These are phyloP conservation scores for Glaucidium brasilianum DNA, from an alignment of 2,113 vertebrate species.

Conservation along the genomic window DNA sequence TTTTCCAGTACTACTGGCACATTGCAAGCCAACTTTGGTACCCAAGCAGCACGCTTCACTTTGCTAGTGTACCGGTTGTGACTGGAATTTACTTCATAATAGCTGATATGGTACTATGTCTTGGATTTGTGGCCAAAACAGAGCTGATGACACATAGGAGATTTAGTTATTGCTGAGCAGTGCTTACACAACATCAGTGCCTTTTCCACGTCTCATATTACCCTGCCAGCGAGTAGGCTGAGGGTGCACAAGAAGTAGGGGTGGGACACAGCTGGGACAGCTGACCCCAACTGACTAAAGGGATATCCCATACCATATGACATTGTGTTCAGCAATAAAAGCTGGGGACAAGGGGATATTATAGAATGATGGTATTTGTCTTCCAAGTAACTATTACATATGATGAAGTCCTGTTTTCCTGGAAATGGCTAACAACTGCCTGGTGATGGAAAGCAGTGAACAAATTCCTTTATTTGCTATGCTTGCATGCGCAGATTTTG, in stretches of 20 bases:
- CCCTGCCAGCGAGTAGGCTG: not conserved
- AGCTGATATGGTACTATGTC: not conserved
- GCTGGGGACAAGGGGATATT: not conserved
- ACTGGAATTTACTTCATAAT: not conserved
- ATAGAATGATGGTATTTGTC: not conserved
- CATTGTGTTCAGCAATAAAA: not conserved
- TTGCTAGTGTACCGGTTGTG: not conserved
- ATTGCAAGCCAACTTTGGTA: not conserved
- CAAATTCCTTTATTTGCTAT: not conserved
- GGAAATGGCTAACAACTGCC: not conserved
- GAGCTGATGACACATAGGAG: not conserved
- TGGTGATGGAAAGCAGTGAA: not conserved
- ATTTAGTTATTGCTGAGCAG: not conserved
- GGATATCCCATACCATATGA: not conserved
- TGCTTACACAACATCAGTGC: not conserved
- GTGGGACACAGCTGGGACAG: not conserved
- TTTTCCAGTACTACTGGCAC: not conserved
- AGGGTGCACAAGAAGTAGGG: not conserved
- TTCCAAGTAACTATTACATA: fast-evolving
- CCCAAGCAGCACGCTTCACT: fast-evolving
- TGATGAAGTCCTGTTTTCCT: not conserved
- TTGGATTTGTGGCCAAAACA: not conserved
- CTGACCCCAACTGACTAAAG: not conserved
- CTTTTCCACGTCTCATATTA: not conserved
- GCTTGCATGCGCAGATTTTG: not conserved